Conservation (phyloP, 1,140 invertebrate species). For the Calephelis virginiensis region DNA sequence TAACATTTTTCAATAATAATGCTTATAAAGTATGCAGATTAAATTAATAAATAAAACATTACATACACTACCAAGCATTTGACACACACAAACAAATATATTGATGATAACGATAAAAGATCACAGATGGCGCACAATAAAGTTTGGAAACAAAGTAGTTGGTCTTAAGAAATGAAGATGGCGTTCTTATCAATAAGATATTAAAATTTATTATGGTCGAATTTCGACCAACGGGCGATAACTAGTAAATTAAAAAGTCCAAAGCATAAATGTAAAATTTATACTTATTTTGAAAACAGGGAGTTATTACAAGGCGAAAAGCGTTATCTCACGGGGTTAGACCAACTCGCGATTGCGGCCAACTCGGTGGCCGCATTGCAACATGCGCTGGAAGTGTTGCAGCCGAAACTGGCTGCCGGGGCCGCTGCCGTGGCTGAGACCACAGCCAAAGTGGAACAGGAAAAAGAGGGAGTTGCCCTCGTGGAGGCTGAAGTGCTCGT, state of each 20-base stretch:
- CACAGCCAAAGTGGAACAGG: constrained; percentile 88
- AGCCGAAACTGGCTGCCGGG: constrained; percentile 92
- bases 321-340: constrained; percentile 92
- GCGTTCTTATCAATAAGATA: too few relatives aligned
- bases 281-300: constrained; percentile 49
- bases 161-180: too few relatives aligned
- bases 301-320: constrained; percentile 82
- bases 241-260: background rate
- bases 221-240: too few relatives aligned
- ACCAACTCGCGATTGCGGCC: constrained; percentile 90
- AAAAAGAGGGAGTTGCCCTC: constrained; percentile 90
- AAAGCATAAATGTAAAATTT: background rate
- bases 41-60: too few relatives aligned
- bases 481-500: constrained; percentile 84
- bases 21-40: too few relatives aligned
- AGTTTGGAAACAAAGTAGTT: too few relatives aligned
- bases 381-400: constrained; percentile 88
- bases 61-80: too few relatives aligned
- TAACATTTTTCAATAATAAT: too few relatives aligned
- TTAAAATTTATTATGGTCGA: too few relatives aligned
- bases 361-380: constrained; percentile 92
- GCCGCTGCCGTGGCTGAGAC: constrained; percentile 91
- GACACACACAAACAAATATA: too few relatives aligned
- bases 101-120: too few relatives aligned
- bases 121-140: too few relatives aligned